phyloP scores from a whole-genome alignment of 1,140 invertebrate species.

The Bombus pascuorum region DNA sequence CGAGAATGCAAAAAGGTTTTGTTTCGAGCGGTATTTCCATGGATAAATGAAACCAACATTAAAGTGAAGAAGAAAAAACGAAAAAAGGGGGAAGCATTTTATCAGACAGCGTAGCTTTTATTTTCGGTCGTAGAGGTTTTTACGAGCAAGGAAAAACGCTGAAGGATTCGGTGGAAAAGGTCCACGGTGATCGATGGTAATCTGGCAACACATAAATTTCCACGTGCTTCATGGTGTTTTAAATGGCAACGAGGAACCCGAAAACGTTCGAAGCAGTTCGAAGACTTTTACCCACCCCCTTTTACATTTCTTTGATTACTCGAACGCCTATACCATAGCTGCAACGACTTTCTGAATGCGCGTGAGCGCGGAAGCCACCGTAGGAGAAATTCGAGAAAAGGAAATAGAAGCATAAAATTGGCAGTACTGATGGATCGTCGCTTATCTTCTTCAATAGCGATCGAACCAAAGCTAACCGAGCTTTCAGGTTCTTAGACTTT shows the following conservation, averaged over 20 bases:
- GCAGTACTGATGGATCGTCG: not conserved
- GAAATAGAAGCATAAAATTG: not conserved
- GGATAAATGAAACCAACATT: not conserved
- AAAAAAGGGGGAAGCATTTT: not conserved
- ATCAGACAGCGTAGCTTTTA: constrained; percentile 28
- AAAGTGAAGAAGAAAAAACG: not conserved
- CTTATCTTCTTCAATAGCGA: not conserved
- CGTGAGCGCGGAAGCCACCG: not conserved
- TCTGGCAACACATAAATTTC: constrained; percentile 58
- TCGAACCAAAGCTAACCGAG: not conserved
- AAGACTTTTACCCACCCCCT: constrained; percentile 27
- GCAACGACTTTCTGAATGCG: no score
- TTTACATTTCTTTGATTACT: not conserved
- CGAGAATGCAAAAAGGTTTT: not conserved
- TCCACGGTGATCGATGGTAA: constrained; percentile 55
- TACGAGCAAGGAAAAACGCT: constrained; percentile 11
- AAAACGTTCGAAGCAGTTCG: not conserved
- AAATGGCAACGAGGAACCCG: constrained; percentile 21
- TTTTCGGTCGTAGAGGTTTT: constrained; percentile 36
- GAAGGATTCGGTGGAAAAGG: constrained; percentile 19
- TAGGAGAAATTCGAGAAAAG: not conserved
- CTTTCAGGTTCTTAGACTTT: not conserved
- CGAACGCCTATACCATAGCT: no score
- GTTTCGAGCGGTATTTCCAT: not conserved
- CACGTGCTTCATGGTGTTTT: constrained; percentile 31